Base-by-base conservation (phyloP, 2,888 invertebrate genomes). In the Azorinus chamasolen region DNA sequence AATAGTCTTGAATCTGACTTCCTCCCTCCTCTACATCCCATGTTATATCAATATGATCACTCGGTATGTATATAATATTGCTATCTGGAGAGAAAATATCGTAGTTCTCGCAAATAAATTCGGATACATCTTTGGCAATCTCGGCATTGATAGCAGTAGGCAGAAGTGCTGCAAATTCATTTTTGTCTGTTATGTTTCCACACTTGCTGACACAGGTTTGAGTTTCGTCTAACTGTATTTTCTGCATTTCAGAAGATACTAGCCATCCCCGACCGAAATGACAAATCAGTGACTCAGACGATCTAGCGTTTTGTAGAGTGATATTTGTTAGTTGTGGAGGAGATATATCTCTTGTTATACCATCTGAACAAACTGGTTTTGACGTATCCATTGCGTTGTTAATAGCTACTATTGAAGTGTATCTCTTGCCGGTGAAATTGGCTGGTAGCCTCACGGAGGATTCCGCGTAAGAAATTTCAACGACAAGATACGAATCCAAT, bases 351-450 rank as follows among this genome's bases (percentile, higher is more conserved):
- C 64, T 41, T 5, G 57, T 74, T 25, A 89, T 73, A 2, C 89
- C 89, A 58, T 88, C 85, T 22, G 88, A 87, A 75, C 88, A 89
- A 14, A 72, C 85, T 12, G 78, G 63, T 10, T 48, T 27, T 4
- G 88, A 88, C 3, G 86, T 83, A n/a, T 64, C 79, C 73, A 86
- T 57, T 4, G 88, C 89, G 55, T 83, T 74, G 64, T 89, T 89
- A 50, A 79, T 86, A 16, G 89, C 88, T n/a, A 88, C 66, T 20
- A 89, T 82, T 2, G 86, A 79, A 12, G 71, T 57, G 55, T 68
- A 80, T 37, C 74, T 83, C 20, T 75, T 78, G 6, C 87, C 88
- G 14, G 65, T 69, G 20, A 27, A 27, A 8, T 64, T 69, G 1
- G 58, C 18, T 0, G 27, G 22, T 54, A 66, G 5, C 43, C n/a